These are phyloP conservation scores for Etheostoma spectabile DNA, from an alignment of 2,113 vertebrate species.

Conservation along the genomic window DNA sequence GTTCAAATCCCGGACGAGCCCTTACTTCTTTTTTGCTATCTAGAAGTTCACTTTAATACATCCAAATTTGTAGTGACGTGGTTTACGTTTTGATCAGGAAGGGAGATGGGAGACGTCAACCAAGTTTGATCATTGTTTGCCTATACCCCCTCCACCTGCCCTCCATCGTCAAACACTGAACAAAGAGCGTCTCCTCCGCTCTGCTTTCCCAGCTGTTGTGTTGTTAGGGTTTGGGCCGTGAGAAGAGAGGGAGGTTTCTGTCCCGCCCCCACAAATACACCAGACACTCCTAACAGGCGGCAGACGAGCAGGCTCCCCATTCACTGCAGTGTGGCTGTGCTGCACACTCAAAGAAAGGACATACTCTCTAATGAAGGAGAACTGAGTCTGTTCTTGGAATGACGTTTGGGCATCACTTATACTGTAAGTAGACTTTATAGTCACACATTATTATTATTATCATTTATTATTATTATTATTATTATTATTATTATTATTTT, in stretches of 20 bases:
- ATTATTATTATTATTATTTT: not conserved
- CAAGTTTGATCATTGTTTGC: not conserved
- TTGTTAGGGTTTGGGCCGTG: constrained; percentile 27
- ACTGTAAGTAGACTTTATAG: constrained; percentile 33
- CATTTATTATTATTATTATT: not conserved
- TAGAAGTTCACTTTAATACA: rapidly evolving
- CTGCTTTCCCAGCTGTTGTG: constrained; percentile 70
- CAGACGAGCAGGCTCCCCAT: constrained; percentile 58
- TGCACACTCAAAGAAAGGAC: not conserved
- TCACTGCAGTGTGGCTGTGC: constrained; percentile 13
- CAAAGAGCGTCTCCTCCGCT: constrained; percentile 54
- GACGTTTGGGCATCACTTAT: not conserved
- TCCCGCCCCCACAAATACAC: constrained; percentile 57
- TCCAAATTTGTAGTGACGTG: rapidly evolving
- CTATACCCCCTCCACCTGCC: constrained; percentile 54
- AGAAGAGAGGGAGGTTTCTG: constrained; percentile 36
- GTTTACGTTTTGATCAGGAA: not conserved
- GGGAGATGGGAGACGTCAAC: too few species aligned
- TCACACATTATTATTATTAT: not conserved
- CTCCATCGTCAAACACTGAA: constrained; percentile 44
- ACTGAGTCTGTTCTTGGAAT: not conserved
- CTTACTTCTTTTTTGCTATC: not conserved
- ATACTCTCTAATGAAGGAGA: not conserved
- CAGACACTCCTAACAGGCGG: constrained; percentile 66
- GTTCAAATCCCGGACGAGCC: constrained; percentile 79